phyloP scores from a whole-genome alignment of 2,797 vertebrate genomes.

The Myiotriccus ornatus region DNA sequence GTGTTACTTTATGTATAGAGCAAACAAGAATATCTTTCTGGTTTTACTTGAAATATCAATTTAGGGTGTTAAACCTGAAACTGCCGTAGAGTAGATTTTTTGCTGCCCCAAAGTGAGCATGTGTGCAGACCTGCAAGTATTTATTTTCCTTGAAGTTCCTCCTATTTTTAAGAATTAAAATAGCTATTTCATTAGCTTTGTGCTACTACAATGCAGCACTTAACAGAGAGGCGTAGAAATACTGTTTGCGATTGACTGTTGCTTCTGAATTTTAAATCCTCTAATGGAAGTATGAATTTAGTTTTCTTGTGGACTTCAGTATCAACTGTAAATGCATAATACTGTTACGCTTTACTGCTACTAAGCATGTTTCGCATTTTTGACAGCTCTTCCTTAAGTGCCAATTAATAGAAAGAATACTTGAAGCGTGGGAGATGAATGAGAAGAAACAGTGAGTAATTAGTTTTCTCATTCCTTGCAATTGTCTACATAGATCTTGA shows the following conservation, averaged over 20 bases:
- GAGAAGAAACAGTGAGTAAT: constrained; percentile 96
- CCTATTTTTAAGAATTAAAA: background rate
- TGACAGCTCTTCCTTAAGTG: constrained; percentile 95
- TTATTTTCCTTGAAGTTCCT: background rate
- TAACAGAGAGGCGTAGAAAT: background rate
- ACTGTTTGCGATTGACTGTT: background rate
- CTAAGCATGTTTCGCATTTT: constrained; percentile 35
- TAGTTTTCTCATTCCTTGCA: background rate
- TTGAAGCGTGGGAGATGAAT: constrained; percentile 95
- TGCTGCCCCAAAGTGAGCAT: background rate
- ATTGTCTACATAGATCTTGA: background rate
- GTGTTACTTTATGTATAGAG: background rate
- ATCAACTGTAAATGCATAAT: background rate
- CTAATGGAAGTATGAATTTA: background rate
- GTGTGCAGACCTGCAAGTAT: background rate
- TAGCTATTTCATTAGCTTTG: background rate
- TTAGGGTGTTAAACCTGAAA: background rate
- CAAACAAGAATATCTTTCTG: background rate
- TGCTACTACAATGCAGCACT: background rate
- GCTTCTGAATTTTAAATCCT: background rate
- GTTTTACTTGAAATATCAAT: background rate
- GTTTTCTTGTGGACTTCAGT: background rate
- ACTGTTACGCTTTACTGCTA: background rate
- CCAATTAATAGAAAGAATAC: constrained; percentile 94
- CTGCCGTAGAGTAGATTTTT: background rate